These are phyloP conservation scores for Psittacula derbiana DNA, from an alignment of 2,797 vertebrate genomes.

Conservation along the genomic window DNA sequence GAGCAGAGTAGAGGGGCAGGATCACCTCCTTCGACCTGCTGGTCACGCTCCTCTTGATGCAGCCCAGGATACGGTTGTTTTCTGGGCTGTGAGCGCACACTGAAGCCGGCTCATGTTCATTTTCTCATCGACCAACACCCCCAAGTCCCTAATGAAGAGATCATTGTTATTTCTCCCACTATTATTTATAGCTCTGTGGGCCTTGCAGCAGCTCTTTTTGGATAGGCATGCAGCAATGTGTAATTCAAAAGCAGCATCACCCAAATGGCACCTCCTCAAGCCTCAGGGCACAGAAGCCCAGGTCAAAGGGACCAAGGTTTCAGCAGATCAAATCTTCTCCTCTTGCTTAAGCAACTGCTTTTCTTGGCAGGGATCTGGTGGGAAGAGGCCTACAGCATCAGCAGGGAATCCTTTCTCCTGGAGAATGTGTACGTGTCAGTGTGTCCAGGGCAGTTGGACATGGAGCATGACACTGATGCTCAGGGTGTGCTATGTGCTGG, in stretches of 20 bases:
- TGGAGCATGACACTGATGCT: neutral
- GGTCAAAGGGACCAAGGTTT: neutral
- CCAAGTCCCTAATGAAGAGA: no score
- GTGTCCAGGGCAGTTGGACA: neutral
- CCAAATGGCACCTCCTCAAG: neutral
- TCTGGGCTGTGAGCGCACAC: no score
- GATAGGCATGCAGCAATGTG: neutral
- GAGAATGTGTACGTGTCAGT: neutral
- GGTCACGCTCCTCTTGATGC: no score
- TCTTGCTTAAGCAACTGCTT: neutral
- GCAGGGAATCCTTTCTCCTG: neutral
- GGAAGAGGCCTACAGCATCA: neutral
- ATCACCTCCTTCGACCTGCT: no score
- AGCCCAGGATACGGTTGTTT: no score
- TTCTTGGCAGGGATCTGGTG: slow-evolving; percentile 1
- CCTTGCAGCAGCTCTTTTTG: neutral
- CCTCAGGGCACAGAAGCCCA: neutral
- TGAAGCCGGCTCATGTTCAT: no score
- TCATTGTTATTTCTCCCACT: neutral
- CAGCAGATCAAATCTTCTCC: neutral
- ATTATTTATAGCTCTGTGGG: neutral
- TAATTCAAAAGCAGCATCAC: neutral
- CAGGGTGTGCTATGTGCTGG: neutral
- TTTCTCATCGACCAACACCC: no score
- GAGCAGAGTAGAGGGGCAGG: no score